Conservation (phyloP, 2,888 invertebrate genomes). For the Hydropsyche betteni region DNA sequence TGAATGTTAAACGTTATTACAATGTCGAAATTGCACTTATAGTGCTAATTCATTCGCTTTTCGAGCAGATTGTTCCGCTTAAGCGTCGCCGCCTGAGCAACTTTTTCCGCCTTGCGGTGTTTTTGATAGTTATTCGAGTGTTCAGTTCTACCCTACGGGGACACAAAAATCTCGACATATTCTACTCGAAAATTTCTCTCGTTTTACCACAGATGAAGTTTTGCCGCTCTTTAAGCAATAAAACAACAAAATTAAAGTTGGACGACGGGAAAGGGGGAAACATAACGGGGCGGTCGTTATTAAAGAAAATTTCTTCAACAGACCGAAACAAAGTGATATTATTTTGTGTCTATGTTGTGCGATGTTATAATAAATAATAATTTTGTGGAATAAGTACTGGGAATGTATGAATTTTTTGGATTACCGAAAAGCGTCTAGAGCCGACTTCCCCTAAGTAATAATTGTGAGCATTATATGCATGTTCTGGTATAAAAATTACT, state of each 20-base stretch:
- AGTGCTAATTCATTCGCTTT: no score
- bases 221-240: slow-evolving; percentile 16
- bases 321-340: no score
- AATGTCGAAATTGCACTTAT: no score
- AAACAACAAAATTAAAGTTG: slow-evolving; percentile 23
- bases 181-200: neutral
- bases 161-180: slow-evolving; percentile 25
- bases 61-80: no score
- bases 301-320: no score
- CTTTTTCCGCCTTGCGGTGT: slow-evolving; percentile 13
- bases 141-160: neutral
- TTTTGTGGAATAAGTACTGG: no score
- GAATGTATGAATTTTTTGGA: no score
- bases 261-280: neutral
- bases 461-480: slow-evolving; percentile 28
- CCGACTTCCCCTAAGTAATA: neutral
- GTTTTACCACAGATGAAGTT: slow-evolving; percentile 3
- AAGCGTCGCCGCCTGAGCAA: neutral
- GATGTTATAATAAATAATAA: no score
- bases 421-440: no score
- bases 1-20: no score
- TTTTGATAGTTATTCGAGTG: slow-evolving; percentile 22
- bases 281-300: neutral
- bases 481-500: slow-evolving; percentile 35
- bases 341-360: no score